These are phyloP conservation scores for Silurus glanis DNA, from an alignment of 2,113 vertebrate genomes.

Conservation along the genomic window DNA sequence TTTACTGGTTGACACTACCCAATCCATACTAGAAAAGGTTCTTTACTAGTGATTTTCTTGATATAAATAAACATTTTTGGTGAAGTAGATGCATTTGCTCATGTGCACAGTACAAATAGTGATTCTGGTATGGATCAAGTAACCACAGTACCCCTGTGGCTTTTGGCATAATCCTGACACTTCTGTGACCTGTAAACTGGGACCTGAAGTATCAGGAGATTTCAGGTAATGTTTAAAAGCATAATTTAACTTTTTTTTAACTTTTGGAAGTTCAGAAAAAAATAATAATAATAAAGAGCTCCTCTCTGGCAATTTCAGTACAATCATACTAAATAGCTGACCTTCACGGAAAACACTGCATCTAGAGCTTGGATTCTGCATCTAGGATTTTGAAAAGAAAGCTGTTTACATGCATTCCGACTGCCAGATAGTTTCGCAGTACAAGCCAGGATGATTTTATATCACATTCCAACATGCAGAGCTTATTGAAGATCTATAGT, in stretches of 20 bases:
- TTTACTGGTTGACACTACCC: too few relatives aligned
- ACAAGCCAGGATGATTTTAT: neutral
- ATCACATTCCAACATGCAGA: neutral
- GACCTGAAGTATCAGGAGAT: too few relatives aligned
- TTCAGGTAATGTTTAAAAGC: neutral
- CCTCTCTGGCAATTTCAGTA: neutral
- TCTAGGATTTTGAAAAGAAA: neutral
- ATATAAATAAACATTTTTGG: too few relatives aligned
- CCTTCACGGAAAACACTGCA: too few relatives aligned
- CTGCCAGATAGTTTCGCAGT: neutral
- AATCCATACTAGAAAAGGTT: too few relatives aligned
- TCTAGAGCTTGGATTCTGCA: neutral
- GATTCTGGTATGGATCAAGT: too few relatives aligned
- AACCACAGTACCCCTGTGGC: too few relatives aligned
- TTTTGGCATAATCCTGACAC: too few relatives aligned
- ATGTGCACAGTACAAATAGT: too few relatives aligned
- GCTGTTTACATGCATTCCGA: neutral
- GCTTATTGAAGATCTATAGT: conserved; percentile 12
- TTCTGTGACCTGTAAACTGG: too few relatives aligned
- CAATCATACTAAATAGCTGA: neutral
- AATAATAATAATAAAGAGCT: neutral
- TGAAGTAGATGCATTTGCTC: too few relatives aligned
- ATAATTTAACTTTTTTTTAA: neutral
- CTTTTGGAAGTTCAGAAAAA: neutral
- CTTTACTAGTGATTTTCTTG: too few relatives aligned